Evolutionary conservation across 2,113 vertebrate species (phyloP), one percentile per base, ranked within the genome.

Genomic region (Catharus bicknelli): DNA sequence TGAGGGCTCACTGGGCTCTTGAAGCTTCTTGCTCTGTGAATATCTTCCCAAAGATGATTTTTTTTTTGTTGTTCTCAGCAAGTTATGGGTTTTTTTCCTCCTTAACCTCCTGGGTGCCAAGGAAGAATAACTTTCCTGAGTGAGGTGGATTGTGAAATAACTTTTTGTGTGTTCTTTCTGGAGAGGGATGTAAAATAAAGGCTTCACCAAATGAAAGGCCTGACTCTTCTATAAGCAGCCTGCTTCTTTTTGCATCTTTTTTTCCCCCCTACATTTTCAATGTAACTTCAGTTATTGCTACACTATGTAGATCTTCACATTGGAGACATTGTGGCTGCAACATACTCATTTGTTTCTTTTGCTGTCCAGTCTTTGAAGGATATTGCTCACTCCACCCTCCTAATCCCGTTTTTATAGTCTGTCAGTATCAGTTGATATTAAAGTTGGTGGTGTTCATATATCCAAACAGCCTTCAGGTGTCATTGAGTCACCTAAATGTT

Each of bases 11-110:
- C 90, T 88, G 74, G 75, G 91, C 85, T 95, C 92, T 93, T 83
- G 68, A 94, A 95, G 97, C 96, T 96, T 96, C 96, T 95, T 95
- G 95, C 96, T 97, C 98, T 95, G 55, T 97, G 95, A 93, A 97
- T 97, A 97, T 96, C 98, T 98, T 97, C 96, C 97, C 96, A 97
- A 97, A 98, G 97, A 98, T 96, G 92, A 4, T 79, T 82, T 90
- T 84, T 87, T 72, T 93, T 50, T 42, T 42, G 10, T 82, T 58
- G 2, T 84, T 87, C 54, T 95, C 79, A 76, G 45, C 91, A 93
- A 16, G 45, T 68, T 67, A 36, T 14, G 55, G 7, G 6, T 2
- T 43, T 72, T 34, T 34, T 62, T 63, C 18, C 38, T 86, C 22
- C 36, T 92, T 81, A 72, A 75, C 63, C 48, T 40, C 53, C 40